Evolutionary conservation across 2,113 vertebrate species (phyloP).

Genomic region (Conger conger): DNA sequence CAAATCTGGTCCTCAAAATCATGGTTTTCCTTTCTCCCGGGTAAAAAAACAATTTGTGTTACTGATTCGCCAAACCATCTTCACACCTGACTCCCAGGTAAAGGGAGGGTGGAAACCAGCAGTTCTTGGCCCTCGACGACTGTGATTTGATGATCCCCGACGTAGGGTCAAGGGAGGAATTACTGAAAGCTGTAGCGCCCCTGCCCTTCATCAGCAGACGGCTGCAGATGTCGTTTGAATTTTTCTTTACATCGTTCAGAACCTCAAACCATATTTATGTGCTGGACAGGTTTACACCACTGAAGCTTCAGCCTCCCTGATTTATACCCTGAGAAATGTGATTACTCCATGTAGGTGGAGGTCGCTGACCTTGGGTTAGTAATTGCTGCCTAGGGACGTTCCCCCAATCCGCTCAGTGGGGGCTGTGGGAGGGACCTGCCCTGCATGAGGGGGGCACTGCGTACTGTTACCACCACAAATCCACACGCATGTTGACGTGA

Average conservation of each 20-base stretch:
- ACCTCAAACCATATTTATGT: not conserved
- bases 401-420: constrained; percentile 23
- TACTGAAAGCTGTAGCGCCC: not conserved
- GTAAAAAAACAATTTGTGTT: no score
- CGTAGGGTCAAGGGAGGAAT: not conserved
- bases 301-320: constrained; percentile 49
- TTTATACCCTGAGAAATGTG: constrained; percentile 63
- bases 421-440: not conserved
- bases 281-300: no score
- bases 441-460: constrained; percentile 12
- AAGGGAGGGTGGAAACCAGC: no score
- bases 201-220: not conserved
- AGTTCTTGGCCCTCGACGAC: no score
- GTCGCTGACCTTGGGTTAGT: constrained; percentile 57
- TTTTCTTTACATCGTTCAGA: not conserved
- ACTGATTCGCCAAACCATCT: no score
- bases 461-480: not conserved
- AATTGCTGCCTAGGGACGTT: constrained; percentile 48
- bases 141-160: no score
- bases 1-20: no score
- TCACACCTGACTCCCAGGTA: no score
- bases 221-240: not conserved
- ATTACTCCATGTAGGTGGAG: constrained; percentile 50
- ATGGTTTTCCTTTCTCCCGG: no score
- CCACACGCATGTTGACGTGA: not conserved